Evolutionary conservation across 2,113 vertebrate genomes (phyloP), one percentile per base, ranked within the genome.

Genomic region (Oncorhynchus tshawytscha): DNA sequence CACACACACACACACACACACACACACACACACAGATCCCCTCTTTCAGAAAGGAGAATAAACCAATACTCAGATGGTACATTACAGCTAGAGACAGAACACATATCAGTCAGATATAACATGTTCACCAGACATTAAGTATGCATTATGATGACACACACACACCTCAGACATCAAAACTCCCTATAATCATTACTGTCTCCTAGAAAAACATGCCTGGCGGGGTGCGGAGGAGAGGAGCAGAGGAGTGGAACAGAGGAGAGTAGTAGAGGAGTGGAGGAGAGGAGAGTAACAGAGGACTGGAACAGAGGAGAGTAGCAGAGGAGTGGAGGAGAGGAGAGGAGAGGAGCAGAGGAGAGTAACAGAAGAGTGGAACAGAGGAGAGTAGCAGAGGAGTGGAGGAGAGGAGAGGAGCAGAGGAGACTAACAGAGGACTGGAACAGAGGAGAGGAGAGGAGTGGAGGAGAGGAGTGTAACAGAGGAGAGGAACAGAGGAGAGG

Each of bases 121-220:
- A 39, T 39, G 34, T 39, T 39, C 34, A 39, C 34, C 34, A 39
- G 34, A 39, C 34, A 39, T 8, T 39, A 39, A 39, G 7, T 45
- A 45, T 1, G 39, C 39, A 45, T 9, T 45, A 45, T 45, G 39
- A 45, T 8, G 39, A 45, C 34, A 29, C 31, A 34, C 39, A 45
- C 39, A 45, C 78, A 83, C 72, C 78, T 79, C 65, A 82, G 69
- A 82, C 81, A 70, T 60, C 85, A 82, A 25, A 75, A 85, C 75
- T 86, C 86, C 82, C 8, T 45, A 88, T 92, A 91, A 92, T 93
- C 90, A 90, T 92, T 92, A 90, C 79, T 78, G 80, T 90, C 86
- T 88, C 78, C 77, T 76, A 84, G 74, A 84, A 90, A 93, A 91
- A 90, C 88, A 91, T 90, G 88, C 88, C 91, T 88, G 86, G 73